A percentile compares a stretch with the other conserved stretches of the same genome.
Evolutionary conservation across 2,888 invertebrate species (phyloP).

Genomic region (Spatulosminthurus flaviceps): DNA sequence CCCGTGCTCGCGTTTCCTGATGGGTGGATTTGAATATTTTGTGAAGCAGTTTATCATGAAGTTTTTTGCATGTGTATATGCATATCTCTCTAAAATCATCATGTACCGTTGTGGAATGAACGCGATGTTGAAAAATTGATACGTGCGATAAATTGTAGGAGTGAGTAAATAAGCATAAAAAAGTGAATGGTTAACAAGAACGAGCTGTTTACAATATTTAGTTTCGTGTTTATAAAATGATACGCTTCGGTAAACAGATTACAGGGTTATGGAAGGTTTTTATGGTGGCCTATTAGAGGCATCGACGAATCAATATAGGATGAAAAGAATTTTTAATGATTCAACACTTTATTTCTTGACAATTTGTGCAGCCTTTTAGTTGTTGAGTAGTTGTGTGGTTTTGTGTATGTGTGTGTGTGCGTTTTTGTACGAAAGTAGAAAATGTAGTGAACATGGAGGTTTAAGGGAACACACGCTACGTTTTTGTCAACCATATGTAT

Average conservation of each 20-base stretch:
- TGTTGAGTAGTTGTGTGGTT: neutral
- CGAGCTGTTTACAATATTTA: conserved; percentile 18
- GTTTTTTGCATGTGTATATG: neutral
- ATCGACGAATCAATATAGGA: conserved; percentile 19
- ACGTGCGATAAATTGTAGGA: neutral
- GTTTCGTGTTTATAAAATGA: conserved; percentile 13
- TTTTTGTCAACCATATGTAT: neutral
- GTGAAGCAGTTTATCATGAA: too few species aligned
- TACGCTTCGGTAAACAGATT: conserved; percentile 13
- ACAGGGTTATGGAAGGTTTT: neutral
- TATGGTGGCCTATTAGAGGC: neutral
- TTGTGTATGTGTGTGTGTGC: neutral
- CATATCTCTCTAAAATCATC: neutral
- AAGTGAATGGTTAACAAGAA: conserved; percentile 4
- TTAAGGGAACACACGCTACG: neutral
- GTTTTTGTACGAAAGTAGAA: neutral
- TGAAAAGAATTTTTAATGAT: conserved; percentile 20
- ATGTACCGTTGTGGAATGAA: neutral
- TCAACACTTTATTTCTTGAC: conserved; percentile 25
- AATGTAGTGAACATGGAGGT: neutral
- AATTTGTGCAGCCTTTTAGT: neutral
- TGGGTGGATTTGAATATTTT: too few species aligned
- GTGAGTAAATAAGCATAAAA: neutral
- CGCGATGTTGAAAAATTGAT: neutral
- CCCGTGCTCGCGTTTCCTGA: too few species aligned